Conservation (phyloP, 64 coral and sea anemone genomes). For the Platygyra sinensis region DNA sequence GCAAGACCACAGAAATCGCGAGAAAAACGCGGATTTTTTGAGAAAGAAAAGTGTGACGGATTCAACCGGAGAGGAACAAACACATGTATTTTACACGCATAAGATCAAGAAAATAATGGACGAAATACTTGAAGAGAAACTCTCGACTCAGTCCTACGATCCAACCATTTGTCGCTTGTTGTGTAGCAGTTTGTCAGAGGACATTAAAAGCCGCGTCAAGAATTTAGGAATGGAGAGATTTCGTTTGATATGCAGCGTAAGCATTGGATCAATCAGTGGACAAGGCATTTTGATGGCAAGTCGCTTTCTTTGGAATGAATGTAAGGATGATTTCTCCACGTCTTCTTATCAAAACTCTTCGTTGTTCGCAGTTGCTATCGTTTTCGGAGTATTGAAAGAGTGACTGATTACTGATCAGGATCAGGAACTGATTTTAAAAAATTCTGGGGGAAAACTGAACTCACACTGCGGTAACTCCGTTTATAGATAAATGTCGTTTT, state of each 20-base stretch:
- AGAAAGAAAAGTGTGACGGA: background rate
- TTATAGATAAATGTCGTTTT: no score
- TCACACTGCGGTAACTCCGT: no score
- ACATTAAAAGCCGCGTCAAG: conserved; percentile 53
- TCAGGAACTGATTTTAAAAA: background rate
- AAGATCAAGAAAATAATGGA: conserved; percentile 62
- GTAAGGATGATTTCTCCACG: conserved; percentile 47
- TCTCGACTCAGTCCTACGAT: conserved; percentile 39
- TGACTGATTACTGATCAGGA: background rate
- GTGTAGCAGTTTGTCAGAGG: conserved; percentile 47
- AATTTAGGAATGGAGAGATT: conserved; percentile 61
- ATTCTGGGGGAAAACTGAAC: background rate
- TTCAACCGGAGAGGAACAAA: background rate
- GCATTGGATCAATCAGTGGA: conserved; percentile 53
- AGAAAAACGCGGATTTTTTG: background rate
- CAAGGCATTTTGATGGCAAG: conserved; percentile 66
- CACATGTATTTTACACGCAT: conserved; percentile 32
- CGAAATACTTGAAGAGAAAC: conserved; percentile 44
- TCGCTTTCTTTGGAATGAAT: conserved; percentile 63
- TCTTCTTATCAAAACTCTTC: conserved; percentile 61
- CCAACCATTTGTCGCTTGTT: conserved; percentile 6
- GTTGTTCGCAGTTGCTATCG: conserved; percentile 60
- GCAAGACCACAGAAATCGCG: background rate
- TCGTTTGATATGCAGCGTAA: conserved; percentile 64
- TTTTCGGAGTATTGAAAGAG: conserved; percentile 66